Evolutionary conservation across 1,140 invertebrate genomes (phyloP).

Genomic region (Steinernema feltiae): DNA sequence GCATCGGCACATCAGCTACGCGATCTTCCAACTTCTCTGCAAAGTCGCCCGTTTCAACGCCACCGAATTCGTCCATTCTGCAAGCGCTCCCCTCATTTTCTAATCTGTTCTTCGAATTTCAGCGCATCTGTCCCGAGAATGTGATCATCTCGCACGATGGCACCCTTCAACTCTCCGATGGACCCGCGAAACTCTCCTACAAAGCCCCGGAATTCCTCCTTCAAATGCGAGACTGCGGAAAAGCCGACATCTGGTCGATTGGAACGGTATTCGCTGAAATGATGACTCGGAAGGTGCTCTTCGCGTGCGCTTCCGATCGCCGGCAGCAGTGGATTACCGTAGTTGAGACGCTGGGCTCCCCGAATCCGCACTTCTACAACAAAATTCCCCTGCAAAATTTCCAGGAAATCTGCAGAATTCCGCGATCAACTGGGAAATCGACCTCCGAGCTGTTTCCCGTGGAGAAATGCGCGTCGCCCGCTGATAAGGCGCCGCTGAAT

Average conservation of each 20-base stretch:
- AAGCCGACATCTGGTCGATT: constrained; percentile 9
- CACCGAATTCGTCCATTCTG: not conserved
- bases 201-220: not conserved
- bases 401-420: not conserved
- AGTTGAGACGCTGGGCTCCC: not conserved
- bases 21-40: not conserved
- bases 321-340: not conserved
- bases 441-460: not conserved
- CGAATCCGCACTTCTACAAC: not conserved
- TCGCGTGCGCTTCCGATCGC: not conserved
- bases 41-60: not conserved
- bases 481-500: not conserved
- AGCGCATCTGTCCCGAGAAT: not conserved
- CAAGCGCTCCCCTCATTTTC: not conserved
- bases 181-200: not conserved
- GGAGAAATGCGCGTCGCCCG: not conserved
- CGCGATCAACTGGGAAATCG: not conserved
- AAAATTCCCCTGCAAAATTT: not conserved
- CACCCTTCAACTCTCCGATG: not conserved
- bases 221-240: not conserved
- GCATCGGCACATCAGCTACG: constrained; percentile 7
- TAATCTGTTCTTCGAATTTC: not conserved
- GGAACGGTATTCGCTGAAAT: not conserved
- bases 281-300: not conserved
- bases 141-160: not conserved